Conservation (phyloP, 64 coral and sea anemone genomes). For the Cladopsammia gracilis region DNA sequence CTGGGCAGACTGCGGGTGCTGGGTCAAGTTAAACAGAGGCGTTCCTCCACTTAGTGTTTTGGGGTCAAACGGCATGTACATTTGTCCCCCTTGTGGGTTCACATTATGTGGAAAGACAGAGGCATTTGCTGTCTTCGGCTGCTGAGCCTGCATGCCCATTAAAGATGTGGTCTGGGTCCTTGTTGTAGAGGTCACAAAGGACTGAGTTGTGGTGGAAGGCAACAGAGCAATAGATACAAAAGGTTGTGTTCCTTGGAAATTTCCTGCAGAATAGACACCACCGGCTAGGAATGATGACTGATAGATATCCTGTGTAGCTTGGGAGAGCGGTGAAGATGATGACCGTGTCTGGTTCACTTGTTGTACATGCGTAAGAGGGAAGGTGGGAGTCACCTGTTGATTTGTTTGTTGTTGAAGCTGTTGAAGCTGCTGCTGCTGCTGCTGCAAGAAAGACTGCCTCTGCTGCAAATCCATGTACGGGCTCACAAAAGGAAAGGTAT, state of each 20-base stretch:
- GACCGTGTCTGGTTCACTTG: conserved; percentile 77
- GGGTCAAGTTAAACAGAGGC: conserved; percentile 67
- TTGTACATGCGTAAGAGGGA: conserved; percentile 58
- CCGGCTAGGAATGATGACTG: conserved; percentile 66
- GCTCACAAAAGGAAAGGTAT: conserved; percentile 68
- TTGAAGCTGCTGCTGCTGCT: conserved; percentile 81
- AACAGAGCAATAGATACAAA: conserved; percentile 80
- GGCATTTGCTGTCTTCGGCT: conserved; percentile 68
- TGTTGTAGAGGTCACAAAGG: conserved; percentile 70
- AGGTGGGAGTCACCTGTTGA: conserved; percentile 70
- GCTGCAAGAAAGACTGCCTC: conserved; percentile 75
- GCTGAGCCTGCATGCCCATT: conserved; percentile 76
- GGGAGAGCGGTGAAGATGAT: conserved; percentile 84
- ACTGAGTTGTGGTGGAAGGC: conserved; percentile 78
- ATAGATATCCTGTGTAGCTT: conserved; percentile 78
- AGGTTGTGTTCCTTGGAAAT: conserved; percentile 76
- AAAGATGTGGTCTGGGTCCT: conserved; percentile 81
- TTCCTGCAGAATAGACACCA: conserved; percentile 78
- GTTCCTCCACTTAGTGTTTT: conserved; percentile 68
- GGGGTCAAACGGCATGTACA: conserved; percentile 91
- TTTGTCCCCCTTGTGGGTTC: conserved; percentile 58
- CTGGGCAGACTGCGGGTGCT: conserved; percentile 78
- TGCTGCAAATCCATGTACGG: conserved; percentile 66
- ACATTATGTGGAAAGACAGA: conserved; percentile 79
- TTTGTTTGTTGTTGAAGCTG: conserved; percentile 73